Conservation (phyloP, 2,113 vertebrate genomes). For the Colistium nudipinnis region DNA sequence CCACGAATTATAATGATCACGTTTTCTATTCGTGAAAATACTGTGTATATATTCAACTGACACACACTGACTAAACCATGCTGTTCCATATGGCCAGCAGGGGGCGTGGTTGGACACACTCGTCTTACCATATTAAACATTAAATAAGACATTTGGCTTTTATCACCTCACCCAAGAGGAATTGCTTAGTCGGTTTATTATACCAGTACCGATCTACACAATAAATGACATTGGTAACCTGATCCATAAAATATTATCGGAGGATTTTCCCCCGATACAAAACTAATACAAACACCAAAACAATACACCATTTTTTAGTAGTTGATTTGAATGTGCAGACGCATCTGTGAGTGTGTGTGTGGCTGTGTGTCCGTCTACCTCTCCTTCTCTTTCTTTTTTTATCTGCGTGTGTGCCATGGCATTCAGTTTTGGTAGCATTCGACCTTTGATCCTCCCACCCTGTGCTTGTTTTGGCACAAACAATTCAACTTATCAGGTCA, state of each 20-base stretch:
- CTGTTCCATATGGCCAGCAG: constrained; percentile 46
- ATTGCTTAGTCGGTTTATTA: too few relatives aligned
- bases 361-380: constrained; percentile 1
- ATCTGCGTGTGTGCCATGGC: constrained; percentile 9
- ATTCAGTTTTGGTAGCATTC: constrained; percentile 21
- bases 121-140: too few relatives aligned
- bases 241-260: too few relatives aligned
- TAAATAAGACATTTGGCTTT: too few relatives aligned
- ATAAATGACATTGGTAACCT: too few relatives aligned
- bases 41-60: too few relatives aligned
- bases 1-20: not conserved
- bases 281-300: too few relatives aligned
- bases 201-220: too few relatives aligned
- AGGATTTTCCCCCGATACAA: too few relatives aligned
- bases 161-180: too few relatives aligned
- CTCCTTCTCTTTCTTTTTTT: not conserved
- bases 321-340: not conserved
- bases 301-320: too few relatives aligned
- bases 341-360: not conserved
- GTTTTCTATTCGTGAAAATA: not conserved
- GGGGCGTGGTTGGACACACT: constrained; percentile 52
- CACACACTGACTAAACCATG: not conserved
- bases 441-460: constrained; percentile 45
- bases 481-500: constrained; percentile 9
- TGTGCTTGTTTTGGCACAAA: constrained; percentile 17